A percentile compares a stretch with the other conserved stretches of the same genome.
phyloP scores from a whole-genome alignment of 2,888 invertebrate species.

The Unio delphinus region DNA sequence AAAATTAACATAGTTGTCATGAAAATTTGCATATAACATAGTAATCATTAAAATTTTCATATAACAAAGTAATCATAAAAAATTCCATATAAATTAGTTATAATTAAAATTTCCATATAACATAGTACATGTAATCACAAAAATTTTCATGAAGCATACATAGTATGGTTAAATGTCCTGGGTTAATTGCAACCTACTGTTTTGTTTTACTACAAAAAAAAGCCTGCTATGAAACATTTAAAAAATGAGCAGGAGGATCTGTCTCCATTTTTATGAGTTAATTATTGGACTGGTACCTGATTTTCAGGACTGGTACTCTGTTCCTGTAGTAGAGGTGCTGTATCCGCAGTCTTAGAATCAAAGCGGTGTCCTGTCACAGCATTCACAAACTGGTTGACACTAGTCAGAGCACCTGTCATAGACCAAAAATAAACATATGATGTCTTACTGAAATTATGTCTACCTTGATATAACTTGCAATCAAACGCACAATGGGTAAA shows the following conservation, averaged over 20 bases:
- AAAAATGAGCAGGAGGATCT: neutral
- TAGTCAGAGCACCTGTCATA: constrained; percentile 58
- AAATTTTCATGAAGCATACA: too few species aligned
- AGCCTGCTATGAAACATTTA: neutral
- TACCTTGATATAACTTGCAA: neutral
- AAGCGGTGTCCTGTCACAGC: constrained; percentile 55
- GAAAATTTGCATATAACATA: too few species aligned
- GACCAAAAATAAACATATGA: constrained; percentile 1
- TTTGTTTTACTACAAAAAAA: too few species aligned
- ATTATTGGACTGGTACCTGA: constrained; percentile 19
- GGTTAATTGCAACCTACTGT: too few species aligned
- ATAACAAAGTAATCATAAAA: too few species aligned
- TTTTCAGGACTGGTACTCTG: constrained; percentile 56
- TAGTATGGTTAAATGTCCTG: too few species aligned
- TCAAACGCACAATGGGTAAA: neutral
- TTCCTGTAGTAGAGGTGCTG: constrained; percentile 62
- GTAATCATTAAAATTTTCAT: too few species aligned
- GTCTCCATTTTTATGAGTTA: neutral
- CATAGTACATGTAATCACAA: too few species aligned
- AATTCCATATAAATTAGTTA: too few species aligned
- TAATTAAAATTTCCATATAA: too few species aligned
- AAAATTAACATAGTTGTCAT: too few species aligned
- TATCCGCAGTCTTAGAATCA: constrained; percentile 58
- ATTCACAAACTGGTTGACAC: constrained; percentile 63
- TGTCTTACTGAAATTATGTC: neutral